Base-by-base conservation (phyloP, 2,113 vertebrate genomes). In the Hassar affinis region DNA sequence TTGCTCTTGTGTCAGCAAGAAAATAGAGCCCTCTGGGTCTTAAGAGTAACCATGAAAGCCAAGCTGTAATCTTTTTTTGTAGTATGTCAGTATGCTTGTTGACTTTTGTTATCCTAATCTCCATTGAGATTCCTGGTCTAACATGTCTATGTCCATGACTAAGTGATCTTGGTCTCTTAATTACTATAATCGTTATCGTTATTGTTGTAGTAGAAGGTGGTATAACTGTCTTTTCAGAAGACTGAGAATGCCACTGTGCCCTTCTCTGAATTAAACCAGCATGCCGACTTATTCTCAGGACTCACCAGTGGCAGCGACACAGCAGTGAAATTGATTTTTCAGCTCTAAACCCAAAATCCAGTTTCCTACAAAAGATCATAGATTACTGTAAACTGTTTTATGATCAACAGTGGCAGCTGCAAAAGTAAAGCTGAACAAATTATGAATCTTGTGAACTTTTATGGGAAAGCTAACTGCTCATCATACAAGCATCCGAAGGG, bases 381-480 rank as follows among this genome's bases (percentile, higher is more conserved):
- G 1, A 79, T 84, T 79, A 68, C 61, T 17, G 51, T 27, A 78
- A 38, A 8, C 18, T 33, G 18, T 59, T 33, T 14, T n/a, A 52
- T 52, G 22, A 27, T 22, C 56, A 77, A 68, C 17, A 68, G 27
- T 57, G 47, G 49, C 82, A 83, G 57, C 74, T 78, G 74, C 59
- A 78, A 15, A 76, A 68, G 25, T 68, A 49, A 62, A 30, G 3
- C 33, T 59, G 12, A 27, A 49, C 8, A 64, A 10, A 49, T 61
- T 30, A 75, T 82, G 38, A 59, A 17, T 75, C 69, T 49, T 15
- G n/a, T n/a, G n/a, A n/a, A n/a, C 27, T 56, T 49, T 79, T 49
- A 45, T 82, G 81, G 71, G 81, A 82, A 82, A 82, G 2, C 3
- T 71, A 82, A 49, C 17, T 47, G 27, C n/a, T 61, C 20, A 64